A percentile compares a stretch with the other conserved stretches of the same genome.
Conservation (phyloP, 2,113 vertebrate genomes). For the Apodemus speciosus region DNA sequence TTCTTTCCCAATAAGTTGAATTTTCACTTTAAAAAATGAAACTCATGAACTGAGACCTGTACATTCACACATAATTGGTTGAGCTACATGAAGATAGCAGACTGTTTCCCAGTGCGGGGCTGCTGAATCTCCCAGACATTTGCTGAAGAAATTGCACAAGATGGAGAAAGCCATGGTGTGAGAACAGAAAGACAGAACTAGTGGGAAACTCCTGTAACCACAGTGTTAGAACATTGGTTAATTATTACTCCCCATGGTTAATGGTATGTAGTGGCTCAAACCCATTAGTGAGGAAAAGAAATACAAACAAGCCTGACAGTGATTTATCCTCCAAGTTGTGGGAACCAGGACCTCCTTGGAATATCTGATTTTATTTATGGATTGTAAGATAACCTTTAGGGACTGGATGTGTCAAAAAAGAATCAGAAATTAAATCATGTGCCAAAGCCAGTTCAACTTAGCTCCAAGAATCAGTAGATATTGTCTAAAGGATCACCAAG, state of each 20-base stretch:
- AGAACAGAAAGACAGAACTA: not conserved
- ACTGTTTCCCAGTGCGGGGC: not conserved
- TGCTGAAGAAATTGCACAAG: conserved; percentile 49
- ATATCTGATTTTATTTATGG: conserved; percentile 32
- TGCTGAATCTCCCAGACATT: conserved; percentile 8
- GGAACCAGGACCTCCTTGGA: not conserved
- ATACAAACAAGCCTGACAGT: conserved; percentile 16
- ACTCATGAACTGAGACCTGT: conserved; percentile 18
- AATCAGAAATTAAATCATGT: not conserved
- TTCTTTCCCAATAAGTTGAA: not conserved
- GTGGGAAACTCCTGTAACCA: not conserved
- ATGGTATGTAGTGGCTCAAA: conserved; percentile 36
- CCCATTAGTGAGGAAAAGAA: conserved; percentile 14
- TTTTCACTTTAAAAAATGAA: conserved; percentile 39
- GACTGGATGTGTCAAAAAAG: not conserved
- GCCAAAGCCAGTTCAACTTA: not conserved
- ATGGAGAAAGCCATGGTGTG: not conserved
- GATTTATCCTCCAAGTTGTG: conserved; percentile 38
- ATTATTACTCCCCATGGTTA: conserved; percentile 61
- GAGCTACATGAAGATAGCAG: conserved; percentile 10
- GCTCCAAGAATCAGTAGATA: not conserved
- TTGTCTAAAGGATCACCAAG: not conserved
- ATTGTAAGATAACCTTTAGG: conserved; percentile 2
- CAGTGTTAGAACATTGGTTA: not conserved
- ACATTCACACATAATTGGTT: not conserved